Evolutionary conservation across 2,113 vertebrate genomes (phyloP), one percentile per base, ranked within the genome.

Genomic region (Lophura nycthemera): DNA sequence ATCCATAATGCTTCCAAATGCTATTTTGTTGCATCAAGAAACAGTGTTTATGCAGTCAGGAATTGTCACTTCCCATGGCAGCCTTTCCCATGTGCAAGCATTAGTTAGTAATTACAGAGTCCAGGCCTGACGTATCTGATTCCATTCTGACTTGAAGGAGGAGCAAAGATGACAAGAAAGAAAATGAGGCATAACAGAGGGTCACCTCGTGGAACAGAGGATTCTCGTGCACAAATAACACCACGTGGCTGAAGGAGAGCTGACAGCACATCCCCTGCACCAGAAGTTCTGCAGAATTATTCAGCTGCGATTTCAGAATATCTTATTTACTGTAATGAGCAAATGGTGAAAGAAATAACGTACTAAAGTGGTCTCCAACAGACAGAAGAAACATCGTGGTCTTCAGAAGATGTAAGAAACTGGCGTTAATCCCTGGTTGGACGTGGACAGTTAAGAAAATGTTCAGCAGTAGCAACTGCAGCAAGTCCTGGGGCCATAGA

Each of bases 21-120:
- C 61, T 50, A 2, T 48, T 15, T 19, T 3, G 0, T 40, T 17
- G 2, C 11, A 18, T 34, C 57, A 36, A 36, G 71, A 16, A 79
- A 19, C 9, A 11, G 13, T 0, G 0, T 22, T 32, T 40, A 4
- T 20, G 8, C 40, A 48, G 4, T 4, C 18, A 38, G 72, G n/a
- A 57, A 11, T 54, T 8, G 0, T 48, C 16, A 13, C 50, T 63
- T 21, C 60, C 36, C 40, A n/a, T 27, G 34, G 43, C 63, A 61
- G 84, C 32, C 14, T 19, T 17, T 52, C 65, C 52, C 54, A 11
- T 25, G 25, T 2, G 32, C 74, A 32, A 27, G 18, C 42, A 2
- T 22, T 11, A 12, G 18, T 25, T n/a, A n/a, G 52, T 45, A 36
- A 14, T 16, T 56, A 7, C 21, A 50, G 63, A 84, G 10, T 20